Base-by-base conservation (phyloP, 2,888 invertebrate species). In the Drosophila buzzatii region DNA sequence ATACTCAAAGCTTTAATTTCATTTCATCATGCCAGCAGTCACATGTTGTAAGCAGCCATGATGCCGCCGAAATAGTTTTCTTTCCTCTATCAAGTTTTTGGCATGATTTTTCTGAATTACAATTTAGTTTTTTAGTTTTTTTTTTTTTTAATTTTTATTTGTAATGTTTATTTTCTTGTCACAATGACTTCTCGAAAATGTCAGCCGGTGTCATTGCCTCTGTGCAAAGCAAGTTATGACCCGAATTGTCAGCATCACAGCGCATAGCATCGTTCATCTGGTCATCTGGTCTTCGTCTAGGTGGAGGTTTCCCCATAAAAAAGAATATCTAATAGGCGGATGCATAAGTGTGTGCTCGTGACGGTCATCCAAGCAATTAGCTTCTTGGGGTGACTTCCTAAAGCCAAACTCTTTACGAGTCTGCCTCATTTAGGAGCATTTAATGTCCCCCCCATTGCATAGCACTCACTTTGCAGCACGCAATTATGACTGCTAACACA, bases 131-230 rank as follows among this genome's bases (percentile, higher is more conserved):
- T 58, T 69, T 61, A 18, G 45, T 31, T 23, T 47, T 2, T 8
- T 31, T 31, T 51, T 78, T 85, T 65, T 33, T 23, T 42, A 42
- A 75, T 82, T 27, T 23, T 42, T 47, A 75, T 82, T 27, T 27
- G 5, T 6, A 27, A 27, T 27, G 27, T 27, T 27, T 44, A 45
- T 45, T 45, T 44, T 45, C 27, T 33, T 73, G 75, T 65, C 84
- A 81, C 86, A 85, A 85, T 85, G 85, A 85, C 85, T 73, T 75
- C 72, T 88, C 79, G 70, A 59, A 85, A 88, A 88, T 85, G 85
- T 85, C 85, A 85, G 71, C 88, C 79, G 83, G 77, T 87, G 86
- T 86, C 86, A 89, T 86, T 86, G 86, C 79, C 85, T 81, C 79
- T 69, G 41, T 68, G 75, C 73, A 73, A 66, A 85, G 76, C 85